Conservation (phyloP, 2,113 vertebrate genomes). For the Dasyprocta punctata region DNA sequence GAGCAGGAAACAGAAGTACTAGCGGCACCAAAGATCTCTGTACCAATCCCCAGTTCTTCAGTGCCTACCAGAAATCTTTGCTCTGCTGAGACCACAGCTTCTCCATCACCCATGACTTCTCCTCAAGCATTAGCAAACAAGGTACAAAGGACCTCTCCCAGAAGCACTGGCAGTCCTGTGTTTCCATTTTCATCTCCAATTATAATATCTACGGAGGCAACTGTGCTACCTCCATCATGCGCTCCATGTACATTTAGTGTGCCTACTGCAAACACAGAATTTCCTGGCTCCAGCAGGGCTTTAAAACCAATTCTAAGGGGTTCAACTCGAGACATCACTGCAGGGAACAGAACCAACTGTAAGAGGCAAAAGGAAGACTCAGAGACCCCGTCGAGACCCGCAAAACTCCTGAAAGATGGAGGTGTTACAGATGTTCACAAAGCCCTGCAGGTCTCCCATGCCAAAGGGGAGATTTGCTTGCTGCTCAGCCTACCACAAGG, state of each 20-base stretch:
- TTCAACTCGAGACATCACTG: too few relatives aligned
- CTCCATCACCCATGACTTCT: background rate
- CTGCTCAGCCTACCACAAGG: too few relatives aligned
- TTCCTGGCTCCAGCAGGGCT: too few relatives aligned
- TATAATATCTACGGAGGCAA: background rate
- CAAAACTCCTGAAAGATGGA: slow-evolving; percentile 93
- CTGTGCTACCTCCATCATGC: background rate
- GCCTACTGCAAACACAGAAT: background rate
- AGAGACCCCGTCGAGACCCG: slow-evolving; percentile 91
- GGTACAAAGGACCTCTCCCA: background rate
- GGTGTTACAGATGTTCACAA: slow-evolving; percentile 96
- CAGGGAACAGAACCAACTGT: too few relatives aligned
- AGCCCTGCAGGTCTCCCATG: slow-evolving; percentile 91
- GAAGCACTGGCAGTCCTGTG: background rate
- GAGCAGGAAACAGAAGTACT: slow-evolving; percentile 82
- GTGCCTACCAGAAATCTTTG: background rate
- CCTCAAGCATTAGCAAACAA: background rate
- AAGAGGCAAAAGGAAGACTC: too few relatives aligned
- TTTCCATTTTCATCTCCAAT: background rate
- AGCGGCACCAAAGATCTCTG: background rate
- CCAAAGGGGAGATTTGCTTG: too few relatives aligned
- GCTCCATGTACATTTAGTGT: background rate
- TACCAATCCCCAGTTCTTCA: background rate
- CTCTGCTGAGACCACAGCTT: background rate
- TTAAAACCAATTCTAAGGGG: too few relatives aligned